Conservation (phyloP, 2,888 invertebrate genomes). For the Melanostoma scalare region DNA sequence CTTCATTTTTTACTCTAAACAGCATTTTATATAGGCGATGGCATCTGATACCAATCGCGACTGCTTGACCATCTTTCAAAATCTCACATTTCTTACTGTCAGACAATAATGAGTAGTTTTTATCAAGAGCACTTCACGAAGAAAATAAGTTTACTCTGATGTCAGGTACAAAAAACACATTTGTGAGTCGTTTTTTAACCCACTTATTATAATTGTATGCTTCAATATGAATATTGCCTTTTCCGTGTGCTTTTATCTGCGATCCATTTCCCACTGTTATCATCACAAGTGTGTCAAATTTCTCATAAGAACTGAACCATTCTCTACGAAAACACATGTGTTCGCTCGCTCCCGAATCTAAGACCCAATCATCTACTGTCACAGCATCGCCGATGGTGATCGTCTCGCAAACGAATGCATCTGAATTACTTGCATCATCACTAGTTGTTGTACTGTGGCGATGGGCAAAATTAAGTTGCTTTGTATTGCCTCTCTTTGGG, state of each 20-base stretch:
- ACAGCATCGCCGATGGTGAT: too few relatives aligned
- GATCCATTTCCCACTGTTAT: slow-evolving; percentile 5
- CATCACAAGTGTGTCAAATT: not conserved
- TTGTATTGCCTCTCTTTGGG: slow-evolving; percentile 15
- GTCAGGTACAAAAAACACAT: slow-evolving; percentile 7
- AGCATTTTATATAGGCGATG: slow-evolving; percentile 5
- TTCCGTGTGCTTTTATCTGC: not conserved
- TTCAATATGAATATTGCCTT: slow-evolving; percentile 5
- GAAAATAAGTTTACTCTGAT: slow-evolving; percentile 11
- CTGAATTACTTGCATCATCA: not conserved
- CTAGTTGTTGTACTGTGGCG: not conserved
- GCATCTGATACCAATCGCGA: slow-evolving; percentile 1
- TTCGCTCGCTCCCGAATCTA: too few relatives aligned
- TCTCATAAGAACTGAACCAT: slow-evolving; percentile 1
- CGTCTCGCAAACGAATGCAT: not conserved
- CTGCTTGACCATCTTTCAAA: not conserved
- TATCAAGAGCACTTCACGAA: slow-evolving; percentile 18
- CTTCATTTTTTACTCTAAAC: slow-evolving; percentile 1
- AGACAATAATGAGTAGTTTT: slow-evolving; percentile 15
- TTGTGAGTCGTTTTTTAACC: slow-evolving; percentile 7
- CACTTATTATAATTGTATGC: slow-evolving; percentile 9
- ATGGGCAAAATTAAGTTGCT: slow-evolving; percentile 1
- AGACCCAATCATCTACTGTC: too few relatives aligned
- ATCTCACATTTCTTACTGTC: slow-evolving; percentile 15
- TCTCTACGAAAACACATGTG: not conserved